Evolutionary conservation across 2,113 vertebrate species (phyloP).

Genomic region (Limnothrissa miodon): DNA sequence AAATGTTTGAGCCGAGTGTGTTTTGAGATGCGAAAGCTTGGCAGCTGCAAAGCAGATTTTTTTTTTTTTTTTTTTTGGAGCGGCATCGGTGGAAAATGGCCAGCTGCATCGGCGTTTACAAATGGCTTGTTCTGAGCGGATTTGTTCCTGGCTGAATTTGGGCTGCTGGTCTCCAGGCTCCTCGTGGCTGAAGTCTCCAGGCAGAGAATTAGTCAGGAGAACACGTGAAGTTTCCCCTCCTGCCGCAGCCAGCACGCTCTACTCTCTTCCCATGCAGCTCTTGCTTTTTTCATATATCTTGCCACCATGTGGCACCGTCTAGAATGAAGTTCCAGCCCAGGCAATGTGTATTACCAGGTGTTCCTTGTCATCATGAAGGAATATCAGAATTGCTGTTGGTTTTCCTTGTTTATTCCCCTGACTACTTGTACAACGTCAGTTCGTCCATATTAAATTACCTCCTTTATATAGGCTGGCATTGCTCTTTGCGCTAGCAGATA

Average conservation of each 20-base stretch:
- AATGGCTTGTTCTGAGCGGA: conserved; percentile 12
- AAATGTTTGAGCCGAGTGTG: background rate
- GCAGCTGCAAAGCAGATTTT: background rate
- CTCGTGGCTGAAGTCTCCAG: background rate
- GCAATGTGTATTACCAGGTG: background rate
- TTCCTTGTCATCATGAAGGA: background rate
- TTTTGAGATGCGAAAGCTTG: background rate
- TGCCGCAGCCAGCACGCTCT: background rate
- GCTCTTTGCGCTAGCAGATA: background rate
- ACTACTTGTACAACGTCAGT: background rate
- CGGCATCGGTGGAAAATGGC: background rate
- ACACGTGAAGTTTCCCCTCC: background rate
- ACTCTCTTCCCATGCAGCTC: background rate
- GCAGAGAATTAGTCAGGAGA: background rate
- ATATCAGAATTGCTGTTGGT: background rate
- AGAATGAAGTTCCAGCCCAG: background rate
- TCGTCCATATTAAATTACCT: background rate
- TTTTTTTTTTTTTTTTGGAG: background rate
- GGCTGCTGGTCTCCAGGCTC: background rate
- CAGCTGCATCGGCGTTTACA: background rate
- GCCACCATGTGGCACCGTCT: background rate
- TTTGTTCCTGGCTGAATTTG: background rate
- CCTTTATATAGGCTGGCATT: background rate
- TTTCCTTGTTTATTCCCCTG: background rate
- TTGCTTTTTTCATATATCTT: background rate